Evolutionary conservation across 2,797 vertebrate species (phyloP).

Genomic region (Menidia menidia): DNA sequence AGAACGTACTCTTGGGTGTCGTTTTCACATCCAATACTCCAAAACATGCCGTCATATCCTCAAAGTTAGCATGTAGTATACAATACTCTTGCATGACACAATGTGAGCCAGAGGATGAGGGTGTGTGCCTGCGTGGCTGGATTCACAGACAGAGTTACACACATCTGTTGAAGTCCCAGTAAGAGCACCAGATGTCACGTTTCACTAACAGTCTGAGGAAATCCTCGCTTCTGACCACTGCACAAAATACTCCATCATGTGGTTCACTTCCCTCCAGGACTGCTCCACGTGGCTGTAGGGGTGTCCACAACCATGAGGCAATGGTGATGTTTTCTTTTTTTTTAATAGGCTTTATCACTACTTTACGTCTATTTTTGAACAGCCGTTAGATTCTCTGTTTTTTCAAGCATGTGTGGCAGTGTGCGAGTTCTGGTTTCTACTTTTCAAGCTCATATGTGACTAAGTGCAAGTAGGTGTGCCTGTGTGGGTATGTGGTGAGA

Average conservation of each 20-base stretch:
- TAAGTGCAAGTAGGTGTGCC: conserved; percentile 19
- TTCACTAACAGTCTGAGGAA: conserved; percentile 71
- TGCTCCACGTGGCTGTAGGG: conserved; percentile 57
- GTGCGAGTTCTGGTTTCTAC: conserved; percentile 22
- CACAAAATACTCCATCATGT: conserved; percentile 26
- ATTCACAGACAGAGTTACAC: conserved; percentile 57
- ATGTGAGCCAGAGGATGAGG: conserved; percentile 64
- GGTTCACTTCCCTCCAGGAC: conserved; percentile 19
- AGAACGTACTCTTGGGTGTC: conserved; percentile 61
- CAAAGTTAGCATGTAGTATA: conserved; percentile 33
- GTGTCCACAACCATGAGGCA: conserved; percentile 66
- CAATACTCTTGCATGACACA: conserved; percentile 61
- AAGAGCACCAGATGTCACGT: conserved; percentile 29
- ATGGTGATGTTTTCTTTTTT: conserved; percentile 49
- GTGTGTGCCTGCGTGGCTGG: conserved; percentile 45
- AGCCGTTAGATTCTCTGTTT: conserved; percentile 10
- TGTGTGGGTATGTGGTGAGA: conserved; percentile 47
- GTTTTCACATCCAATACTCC: conserved; percentile 63
- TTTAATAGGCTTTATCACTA: conserved; percentile 41
- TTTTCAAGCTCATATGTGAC: conserved; percentile 28
- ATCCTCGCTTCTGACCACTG: conserved; percentile 54
- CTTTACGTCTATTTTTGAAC: conserved; percentile 31
- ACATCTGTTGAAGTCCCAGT: conserved; percentile 47
- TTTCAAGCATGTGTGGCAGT: background rate
- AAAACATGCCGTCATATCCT: conserved; percentile 76